Conservation (phyloP, 2,113 vertebrate species). For the Trogon melanurus region DNA sequence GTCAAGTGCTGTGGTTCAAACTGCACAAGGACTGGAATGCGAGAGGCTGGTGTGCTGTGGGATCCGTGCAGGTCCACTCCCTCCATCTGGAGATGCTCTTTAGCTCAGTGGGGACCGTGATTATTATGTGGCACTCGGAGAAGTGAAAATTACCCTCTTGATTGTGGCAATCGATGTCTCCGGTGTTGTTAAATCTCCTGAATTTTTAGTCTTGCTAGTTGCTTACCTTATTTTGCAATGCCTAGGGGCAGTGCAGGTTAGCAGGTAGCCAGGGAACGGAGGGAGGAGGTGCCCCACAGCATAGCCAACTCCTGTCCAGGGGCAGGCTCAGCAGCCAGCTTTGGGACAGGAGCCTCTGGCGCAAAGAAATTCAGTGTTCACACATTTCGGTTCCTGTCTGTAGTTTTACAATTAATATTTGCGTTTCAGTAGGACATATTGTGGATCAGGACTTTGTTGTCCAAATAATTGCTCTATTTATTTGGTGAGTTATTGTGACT, state of each 20-base stretch:
- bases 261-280: background rate
- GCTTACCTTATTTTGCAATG: rapidly evolving
- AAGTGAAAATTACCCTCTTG: background rate
- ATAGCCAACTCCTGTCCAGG: background rate
- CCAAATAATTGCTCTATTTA: background rate
- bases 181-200: background rate
- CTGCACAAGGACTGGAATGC: background rate
- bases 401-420: background rate
- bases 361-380: background rate
- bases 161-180: rapidly evolving
- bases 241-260: background rate
- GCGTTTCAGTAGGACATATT: background rate
- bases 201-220: background rate
- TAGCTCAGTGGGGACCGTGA: rapidly evolving
- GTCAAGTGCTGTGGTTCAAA: background rate
- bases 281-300: background rate
- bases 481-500: background rate
- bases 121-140: background rate
- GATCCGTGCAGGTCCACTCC: rapidly evolving
- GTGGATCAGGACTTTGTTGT: background rate
- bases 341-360: background rate
- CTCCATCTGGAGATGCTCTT: background rate
- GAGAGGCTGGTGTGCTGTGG: background rate
- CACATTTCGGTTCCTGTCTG: background rate
- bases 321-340: background rate